Percentiles rank a stretch among this genome's conserved stretches.
These are phyloP conservation scores for Caranx melampygus DNA, from an alignment of 2,113 vertebrate species.

Conservation along the genomic window DNA sequence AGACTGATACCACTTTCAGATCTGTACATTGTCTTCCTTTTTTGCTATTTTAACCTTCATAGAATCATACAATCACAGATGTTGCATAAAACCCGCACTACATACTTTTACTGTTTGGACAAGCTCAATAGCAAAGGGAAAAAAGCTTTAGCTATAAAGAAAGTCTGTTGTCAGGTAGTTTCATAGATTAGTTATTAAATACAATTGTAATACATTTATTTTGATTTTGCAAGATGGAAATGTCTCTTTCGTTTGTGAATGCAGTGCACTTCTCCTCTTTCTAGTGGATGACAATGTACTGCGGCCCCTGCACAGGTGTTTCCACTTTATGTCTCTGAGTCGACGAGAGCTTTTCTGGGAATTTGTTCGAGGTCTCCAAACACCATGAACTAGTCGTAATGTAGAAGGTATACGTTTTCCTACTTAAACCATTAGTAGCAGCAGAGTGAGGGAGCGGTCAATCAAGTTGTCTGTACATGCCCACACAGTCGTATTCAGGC, in stretches of 20 bases:
- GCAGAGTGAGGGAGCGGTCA: not conserved
- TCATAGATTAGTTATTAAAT: no score
- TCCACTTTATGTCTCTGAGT: not conserved
- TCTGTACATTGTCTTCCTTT: not conserved
- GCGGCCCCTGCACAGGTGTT: not conserved
- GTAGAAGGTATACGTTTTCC: not conserved
- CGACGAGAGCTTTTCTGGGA: not conserved
- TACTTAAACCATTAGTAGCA: no score
- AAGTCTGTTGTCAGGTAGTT: no score
- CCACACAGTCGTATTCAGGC: not conserved
- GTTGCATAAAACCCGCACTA: no score
- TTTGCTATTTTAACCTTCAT: no score
- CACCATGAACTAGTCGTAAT: not conserved
- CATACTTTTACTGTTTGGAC: no score
- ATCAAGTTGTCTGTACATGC: not conserved
- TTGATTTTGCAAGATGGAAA: no score
- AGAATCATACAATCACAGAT: no score
- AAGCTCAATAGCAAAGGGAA: no score
- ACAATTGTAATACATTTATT: no score
- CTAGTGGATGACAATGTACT: not conserved
- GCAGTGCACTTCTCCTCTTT: not conserved
- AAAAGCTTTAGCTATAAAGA: no score
- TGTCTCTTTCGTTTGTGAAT: not conserved
- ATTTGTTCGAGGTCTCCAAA: not conserved
- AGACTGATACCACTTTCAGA: not conserved